Evolutionary conservation across 2,888 invertebrate genomes (phyloP), one percentile per base, ranked within the genome.

Genomic region (Acrocyrtus sp.): DNA sequence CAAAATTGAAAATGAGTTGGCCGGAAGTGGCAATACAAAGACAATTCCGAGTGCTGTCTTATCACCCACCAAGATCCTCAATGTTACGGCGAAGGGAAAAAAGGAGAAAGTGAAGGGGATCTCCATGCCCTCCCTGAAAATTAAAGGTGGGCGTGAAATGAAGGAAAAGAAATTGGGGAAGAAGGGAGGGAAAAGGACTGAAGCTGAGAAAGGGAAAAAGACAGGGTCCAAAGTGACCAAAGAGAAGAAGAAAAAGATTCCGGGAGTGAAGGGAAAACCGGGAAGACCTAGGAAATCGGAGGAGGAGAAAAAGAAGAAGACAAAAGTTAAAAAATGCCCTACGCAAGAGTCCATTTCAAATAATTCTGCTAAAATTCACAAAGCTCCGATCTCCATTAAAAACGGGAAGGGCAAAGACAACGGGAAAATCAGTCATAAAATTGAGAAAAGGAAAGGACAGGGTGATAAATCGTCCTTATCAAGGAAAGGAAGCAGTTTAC

Each of bases 151-250:
- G 17, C 8, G 22, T 12, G 10, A n/a, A 15, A 21, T 19, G 8
- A 39, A 56, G 24, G 24, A 41, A 12, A 24, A 56, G 17, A 15
- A 26, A 21, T 39, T 39, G 15, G 10, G 22, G 15, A 21, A 3
- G 19, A 56, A 56, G 3, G 15, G n/a, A 34, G 21, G 22, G 50
- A 57, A 47, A 34, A 51, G 51, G 41, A 51, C 51, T 24, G 27
- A 48, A 60, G 47, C 29, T 47, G 45, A 19, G 5, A 47, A 19
- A 60, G 24, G 17, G 17, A 51, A 62, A 39, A 62, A 34, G 62
- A 62, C 17, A 34, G 34, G 34, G 62, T 34, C 15, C 19, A 56
- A 34, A 22, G 29, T n/a, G 50, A 10, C 27, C 1, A 22, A 29
- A 3, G 19, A 29, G 26, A 53, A 41, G 39, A 57, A 21, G 39